Percentiles rank a stretch among this genome's conserved stretches.
Conservation (phyloP, 1,140 invertebrate genomes). For the Atopsyche davidsoni region DNA sequence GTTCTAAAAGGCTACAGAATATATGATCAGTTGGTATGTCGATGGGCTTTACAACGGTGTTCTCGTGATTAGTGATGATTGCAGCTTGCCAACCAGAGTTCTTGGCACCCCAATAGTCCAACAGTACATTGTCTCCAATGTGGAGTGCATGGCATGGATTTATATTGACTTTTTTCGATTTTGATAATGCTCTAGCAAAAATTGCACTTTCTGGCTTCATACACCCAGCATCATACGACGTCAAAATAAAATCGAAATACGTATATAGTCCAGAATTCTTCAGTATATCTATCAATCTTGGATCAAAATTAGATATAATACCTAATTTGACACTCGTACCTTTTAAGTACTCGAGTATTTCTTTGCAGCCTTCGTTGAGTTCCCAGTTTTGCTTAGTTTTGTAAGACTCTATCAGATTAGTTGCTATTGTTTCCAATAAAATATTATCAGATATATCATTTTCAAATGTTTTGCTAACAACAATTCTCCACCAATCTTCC, state of each 20-base stretch:
- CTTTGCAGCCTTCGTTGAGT: conserved; percentile 54
- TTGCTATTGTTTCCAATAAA: conserved; percentile 44
- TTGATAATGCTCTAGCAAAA: conserved; percentile 62
- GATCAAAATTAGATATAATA: conserved; percentile 85
- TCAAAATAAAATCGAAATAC: conserved; percentile 75
- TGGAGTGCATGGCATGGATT: conserved; percentile 64
- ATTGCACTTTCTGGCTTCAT: conserved; percentile 72
- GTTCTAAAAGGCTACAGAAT: too few species aligned
- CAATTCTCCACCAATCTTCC: conserved; percentile 73
- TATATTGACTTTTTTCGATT: conserved; percentile 39
- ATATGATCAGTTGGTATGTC: too few species aligned
- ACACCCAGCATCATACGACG: conserved; percentile 64
- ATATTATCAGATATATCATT: conserved; percentile 36
- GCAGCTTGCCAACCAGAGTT: conserved; percentile 70
- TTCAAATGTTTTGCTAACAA: conserved; percentile 61
- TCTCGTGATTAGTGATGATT: too few species aligned
- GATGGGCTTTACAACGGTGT: too few species aligned
- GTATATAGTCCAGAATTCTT: conserved; percentile 54
- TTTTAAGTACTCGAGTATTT: conserved; percentile 57
- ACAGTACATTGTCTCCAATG: conserved; percentile 68
- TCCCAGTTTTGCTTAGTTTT: conserved; percentile 66
- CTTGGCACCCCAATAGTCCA: conserved; percentile 73
- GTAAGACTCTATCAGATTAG: conserved; percentile 60
- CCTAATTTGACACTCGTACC: conserved; percentile 54
- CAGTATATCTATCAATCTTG: conserved; percentile 65